Base-by-base conservation (phyloP, 2,797 vertebrate genomes). In the Siniperca undulata region DNA sequence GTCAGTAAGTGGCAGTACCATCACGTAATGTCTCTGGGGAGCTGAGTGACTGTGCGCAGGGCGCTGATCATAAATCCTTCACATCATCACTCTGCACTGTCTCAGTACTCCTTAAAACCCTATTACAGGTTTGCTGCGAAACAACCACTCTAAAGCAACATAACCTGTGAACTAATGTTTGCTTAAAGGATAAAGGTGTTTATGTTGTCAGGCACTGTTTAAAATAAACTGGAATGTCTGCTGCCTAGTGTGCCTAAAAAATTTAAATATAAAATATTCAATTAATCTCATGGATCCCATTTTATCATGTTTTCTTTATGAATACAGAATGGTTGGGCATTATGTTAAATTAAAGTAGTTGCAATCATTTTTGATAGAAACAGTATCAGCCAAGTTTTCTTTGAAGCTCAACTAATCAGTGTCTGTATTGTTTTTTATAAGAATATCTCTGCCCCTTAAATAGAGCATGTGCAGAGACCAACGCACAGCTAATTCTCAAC, bases 171-270 rank as follows among this genome's bases (percentile, higher is more conserved):
- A 36, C 34, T 8, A 6, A 56, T 27, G 44, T 46, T 36, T 53
- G 13, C 50, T 71, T 27, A 14, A 56, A 74, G 14, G 67, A 76
- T n/a, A 36, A 53, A 42, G 9, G 7, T 62, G 34, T 42, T 77
- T 48, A 12, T 42, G 22, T 13, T 42, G n/a, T 44, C 12, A 44
- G 42, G 19, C 20, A 34, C 6, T 17, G 19, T 13, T 19, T 24
- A 17, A 42, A 19, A 17, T 9, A 65, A 10, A 30, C 11, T 27
- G 2, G 12, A 38, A 53, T 14, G 1, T 3, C 34, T 50, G 17
- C 14, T 42, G 16, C 65, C 5, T 11, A 4, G 1, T 55, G 4
- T 56, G 17, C 50, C 36, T 1, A 0, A 24, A 40, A 34, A n/a
- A n/a, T n/a, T n/a, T n/a, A n/a, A n/a, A n/a, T n/a, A n/a, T n/a